Evolutionary conservation across 2,113 vertebrate genomes (phyloP).

Genomic region (Rhea pennata): DNA sequence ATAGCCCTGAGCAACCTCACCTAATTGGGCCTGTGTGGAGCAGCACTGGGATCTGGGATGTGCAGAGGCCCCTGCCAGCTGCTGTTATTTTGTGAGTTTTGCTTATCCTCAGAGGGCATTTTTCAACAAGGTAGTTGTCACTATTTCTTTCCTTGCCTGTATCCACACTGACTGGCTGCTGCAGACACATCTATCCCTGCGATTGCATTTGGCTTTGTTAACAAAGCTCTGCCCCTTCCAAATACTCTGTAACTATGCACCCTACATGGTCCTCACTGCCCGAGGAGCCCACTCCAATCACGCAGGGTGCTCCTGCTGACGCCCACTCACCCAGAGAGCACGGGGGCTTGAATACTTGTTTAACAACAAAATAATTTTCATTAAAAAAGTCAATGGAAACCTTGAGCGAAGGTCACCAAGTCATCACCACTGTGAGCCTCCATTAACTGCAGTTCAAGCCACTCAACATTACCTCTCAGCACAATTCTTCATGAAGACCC

Average conservation of each 20-base stretch:
- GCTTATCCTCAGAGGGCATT: background rate
- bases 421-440: background rate
- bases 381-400: background rate
- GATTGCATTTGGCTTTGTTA: background rate
- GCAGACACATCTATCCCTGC: background rate
- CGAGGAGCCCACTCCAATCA: accelerated
- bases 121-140: background rate
- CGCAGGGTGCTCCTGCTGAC: background rate
- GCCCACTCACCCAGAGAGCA: background rate
- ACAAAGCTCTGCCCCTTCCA: background rate
- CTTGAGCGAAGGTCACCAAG: background rate
- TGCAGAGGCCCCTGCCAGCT: background rate
- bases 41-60: background rate
- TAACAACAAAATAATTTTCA: background rate
- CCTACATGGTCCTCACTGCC: background rate
- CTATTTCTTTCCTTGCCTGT: background rate
- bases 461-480: background rate
- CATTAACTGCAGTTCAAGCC: background rate
- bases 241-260: background rate
- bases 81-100: background rate
- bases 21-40: background rate
- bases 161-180: background rate
- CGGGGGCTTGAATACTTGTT: background rate
- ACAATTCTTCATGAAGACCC: background rate
- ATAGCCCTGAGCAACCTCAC: background rate